phyloP scores from a whole-genome alignment of 1,140 invertebrate genomes.

The Scylla paramamosain region DNA sequence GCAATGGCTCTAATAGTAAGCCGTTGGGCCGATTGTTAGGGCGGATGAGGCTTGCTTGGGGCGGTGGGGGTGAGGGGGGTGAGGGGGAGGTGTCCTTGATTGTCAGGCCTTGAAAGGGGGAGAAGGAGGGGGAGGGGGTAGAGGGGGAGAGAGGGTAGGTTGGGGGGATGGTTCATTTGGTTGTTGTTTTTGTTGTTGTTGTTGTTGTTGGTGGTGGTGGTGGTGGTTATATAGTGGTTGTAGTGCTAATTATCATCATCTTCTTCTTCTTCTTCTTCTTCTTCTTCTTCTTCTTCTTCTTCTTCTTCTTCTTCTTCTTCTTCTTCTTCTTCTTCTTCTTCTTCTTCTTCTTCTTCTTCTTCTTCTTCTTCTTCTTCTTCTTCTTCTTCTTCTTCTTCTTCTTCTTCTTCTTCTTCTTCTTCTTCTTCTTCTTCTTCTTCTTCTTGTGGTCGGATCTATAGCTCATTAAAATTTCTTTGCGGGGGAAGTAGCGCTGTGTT shows the following conservation, averaged over 20 bases:
- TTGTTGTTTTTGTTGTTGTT: not conserved
- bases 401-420: too few species aligned
- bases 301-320: too few species aligned
- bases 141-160: not conserved
- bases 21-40: not conserved
- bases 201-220: not conserved
- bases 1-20: slow-evolving; percentile 3
- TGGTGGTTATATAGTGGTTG: not conserved
- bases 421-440: too few species aligned
- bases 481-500: too few species aligned
- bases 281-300: too few species aligned
- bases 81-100: not conserved
- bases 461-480: too few species aligned
- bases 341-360: too few species aligned
- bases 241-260: too few species aligned
- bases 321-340: not conserved
- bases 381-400: not conserved
- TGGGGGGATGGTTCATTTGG: not conserved
- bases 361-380: too few species aligned
- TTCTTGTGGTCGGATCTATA: too few species aligned
- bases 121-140: not conserved
- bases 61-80: not conserved
- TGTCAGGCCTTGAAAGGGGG: not conserved
- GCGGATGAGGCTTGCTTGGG: not conserved
- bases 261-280: too few species aligned